Evolutionary conservation across 2,113 vertebrate genomes (phyloP).

Genomic region (Heloderma charlesbogerti): DNA sequence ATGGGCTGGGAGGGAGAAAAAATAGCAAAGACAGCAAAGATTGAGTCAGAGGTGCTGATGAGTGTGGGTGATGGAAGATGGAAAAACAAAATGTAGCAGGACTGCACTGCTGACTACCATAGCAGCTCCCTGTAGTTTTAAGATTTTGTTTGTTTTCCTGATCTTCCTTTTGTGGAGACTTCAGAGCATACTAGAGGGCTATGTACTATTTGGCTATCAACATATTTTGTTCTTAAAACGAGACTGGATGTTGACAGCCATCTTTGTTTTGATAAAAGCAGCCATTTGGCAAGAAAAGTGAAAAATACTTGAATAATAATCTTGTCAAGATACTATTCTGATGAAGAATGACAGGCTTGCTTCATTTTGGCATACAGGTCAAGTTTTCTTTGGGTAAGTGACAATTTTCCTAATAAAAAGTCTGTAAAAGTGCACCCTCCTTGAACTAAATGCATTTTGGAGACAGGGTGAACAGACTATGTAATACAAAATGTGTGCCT

Average conservation of each 20-base stretch:
- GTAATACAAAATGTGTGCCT: background rate
- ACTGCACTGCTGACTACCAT: background rate
- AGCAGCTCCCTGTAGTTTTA: background rate
- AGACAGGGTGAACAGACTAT: background rate
- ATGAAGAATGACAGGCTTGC: background rate
- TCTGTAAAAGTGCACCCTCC: background rate
- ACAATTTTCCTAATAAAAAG: conserved; percentile 12
- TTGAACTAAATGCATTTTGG: background rate
- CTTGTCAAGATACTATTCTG: conserved; percentile 1
- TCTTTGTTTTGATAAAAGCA: conserved; percentile 9
- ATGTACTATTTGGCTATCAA: background rate
- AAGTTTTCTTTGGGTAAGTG: conserved; percentile 28
- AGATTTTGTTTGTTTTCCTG: background rate
- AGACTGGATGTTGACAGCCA: background rate
- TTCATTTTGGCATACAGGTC: conserved; percentile 33
- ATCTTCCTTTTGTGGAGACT: background rate
- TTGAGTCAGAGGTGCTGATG: background rate
- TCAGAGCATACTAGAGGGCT: background rate
- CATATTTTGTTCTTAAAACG: conserved; percentile 7
- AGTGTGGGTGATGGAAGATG: background rate
- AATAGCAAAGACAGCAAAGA: background rate
- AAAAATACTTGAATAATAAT: conserved; percentile 12
- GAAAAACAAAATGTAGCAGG: background rate
- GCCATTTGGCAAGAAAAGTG: conserved; percentile 6
- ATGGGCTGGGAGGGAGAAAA: background rate